Conservation (phyloP, 2,888 invertebrate genomes). For the Perizoma flavofasciatum region DNA sequence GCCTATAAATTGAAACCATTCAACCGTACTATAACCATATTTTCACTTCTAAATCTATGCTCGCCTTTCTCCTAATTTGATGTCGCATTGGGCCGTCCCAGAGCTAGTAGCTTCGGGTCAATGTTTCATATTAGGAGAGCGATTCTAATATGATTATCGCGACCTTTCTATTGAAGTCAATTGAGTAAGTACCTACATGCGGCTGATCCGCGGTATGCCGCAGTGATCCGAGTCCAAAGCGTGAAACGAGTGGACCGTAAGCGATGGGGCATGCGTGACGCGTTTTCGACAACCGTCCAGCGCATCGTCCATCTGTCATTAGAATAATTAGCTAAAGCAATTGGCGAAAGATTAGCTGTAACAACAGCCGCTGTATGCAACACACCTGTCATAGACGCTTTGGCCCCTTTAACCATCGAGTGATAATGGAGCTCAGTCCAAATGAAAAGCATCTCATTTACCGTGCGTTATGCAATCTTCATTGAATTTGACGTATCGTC, state of each 20-base stretch:
- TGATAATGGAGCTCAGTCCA: constrained; percentile 36
- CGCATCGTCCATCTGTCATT: constrained; percentile 22
- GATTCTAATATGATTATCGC: constrained; percentile 69
- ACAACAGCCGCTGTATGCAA: constrained; percentile 38
- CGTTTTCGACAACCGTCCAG: constrained; percentile 46
- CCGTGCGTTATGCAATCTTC: constrained; percentile 38
- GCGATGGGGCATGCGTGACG: constrained; percentile 47
- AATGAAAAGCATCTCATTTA: constrained; percentile 21
- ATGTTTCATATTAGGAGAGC: constrained; percentile 54
- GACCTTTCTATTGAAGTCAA: constrained; percentile 78
- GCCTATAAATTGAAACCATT: constrained; percentile 29
- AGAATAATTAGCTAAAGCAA: constrained; percentile 45
- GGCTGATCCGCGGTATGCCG: constrained; percentile 23
- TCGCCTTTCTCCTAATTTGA: constrained; percentile 43
- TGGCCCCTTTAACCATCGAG: constrained; percentile 32
- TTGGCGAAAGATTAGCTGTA: constrained; percentile 53
- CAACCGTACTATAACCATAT: constrained; percentile 32
- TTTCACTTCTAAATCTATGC: neutral
- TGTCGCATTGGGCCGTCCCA: constrained; percentile 30
- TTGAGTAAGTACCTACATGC: constrained; percentile 41
- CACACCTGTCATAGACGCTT: constrained; percentile 39
- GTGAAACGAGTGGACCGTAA: constrained; percentile 53
- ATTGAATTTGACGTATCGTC: constrained; percentile 46
- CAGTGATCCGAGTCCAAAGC: constrained; percentile 37
- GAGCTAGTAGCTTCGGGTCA: constrained; percentile 37